Percentiles rank a stretch among this genome's conserved stretches.
phyloP scores from a whole-genome alignment of 2,113 vertebrate genomes.

The Brachirus orientalis region DNA sequence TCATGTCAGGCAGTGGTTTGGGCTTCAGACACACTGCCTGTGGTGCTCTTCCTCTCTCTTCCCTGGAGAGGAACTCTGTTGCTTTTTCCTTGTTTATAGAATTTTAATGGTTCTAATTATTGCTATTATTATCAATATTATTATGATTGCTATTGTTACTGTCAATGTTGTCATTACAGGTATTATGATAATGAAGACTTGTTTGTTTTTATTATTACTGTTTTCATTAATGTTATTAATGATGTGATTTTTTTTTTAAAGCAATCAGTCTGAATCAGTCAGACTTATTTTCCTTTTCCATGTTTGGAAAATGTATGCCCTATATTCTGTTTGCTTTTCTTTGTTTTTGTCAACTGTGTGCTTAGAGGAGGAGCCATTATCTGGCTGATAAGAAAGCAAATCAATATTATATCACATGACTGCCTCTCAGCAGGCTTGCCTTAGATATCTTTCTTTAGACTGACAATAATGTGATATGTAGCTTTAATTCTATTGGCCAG shows the following conservation, averaged over 20 bases:
- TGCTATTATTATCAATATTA: constrained; percentile 85
- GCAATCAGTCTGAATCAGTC: constrained; percentile 65
- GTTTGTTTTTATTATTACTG: constrained; percentile 78
- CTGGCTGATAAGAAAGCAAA: constrained; percentile 38
- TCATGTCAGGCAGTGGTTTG: constrained; percentile 86
- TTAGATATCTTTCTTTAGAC: not conserved
- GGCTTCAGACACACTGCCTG: constrained; percentile 79
- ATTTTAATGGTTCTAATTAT: constrained; percentile 86
- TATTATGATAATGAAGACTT: constrained; percentile 86
- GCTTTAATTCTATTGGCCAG: not conserved
- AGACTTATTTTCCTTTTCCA: constrained; percentile 67
- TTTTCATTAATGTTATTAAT: constrained; percentile 82
- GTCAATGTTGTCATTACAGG: constrained; percentile 86
- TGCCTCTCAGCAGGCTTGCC: not conserved
- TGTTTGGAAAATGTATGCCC: constrained; percentile 70
- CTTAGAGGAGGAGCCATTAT: constrained; percentile 64
- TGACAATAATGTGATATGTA: constrained; percentile 2
- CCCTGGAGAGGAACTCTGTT: constrained; percentile 80
- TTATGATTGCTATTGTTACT: constrained; percentile 86
- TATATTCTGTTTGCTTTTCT: constrained; percentile 33
- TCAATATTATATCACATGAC: constrained; percentile 6
- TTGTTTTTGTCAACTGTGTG: constrained; percentile 62
- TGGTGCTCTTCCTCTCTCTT: constrained; percentile 85
- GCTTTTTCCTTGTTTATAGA: constrained; percentile 84
- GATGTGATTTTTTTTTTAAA: constrained; percentile 78